Conservation (phyloP, 2,888 invertebrate genomes). For the Sarcophaga caerulescens region DNA sequence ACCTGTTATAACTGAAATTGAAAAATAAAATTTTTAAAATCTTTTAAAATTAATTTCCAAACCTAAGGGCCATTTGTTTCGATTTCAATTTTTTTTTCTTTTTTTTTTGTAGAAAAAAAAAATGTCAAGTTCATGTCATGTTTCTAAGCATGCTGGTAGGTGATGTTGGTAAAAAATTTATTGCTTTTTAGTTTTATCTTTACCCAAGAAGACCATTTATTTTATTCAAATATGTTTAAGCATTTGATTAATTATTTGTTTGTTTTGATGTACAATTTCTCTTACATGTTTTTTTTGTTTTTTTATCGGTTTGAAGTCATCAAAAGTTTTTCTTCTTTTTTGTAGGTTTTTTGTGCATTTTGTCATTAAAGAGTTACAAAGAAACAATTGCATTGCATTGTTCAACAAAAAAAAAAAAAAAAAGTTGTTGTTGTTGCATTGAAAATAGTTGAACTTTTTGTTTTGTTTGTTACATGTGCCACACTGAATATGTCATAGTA, state of each 20-base stretch:
- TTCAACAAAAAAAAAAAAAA: background rate
- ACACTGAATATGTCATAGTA: background rate
- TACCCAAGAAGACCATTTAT: background rate
- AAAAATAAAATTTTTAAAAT: too few species aligned
- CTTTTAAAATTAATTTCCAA: too few species aligned
- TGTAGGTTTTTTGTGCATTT: conserved; percentile 36
- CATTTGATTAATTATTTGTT: background rate
- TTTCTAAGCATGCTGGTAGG: background rate
- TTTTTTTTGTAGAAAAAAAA: background rate
- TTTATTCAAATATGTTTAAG: background rate
- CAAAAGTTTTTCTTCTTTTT: background rate
- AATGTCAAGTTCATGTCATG: background rate
- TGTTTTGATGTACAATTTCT: background rate
- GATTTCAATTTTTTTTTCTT: too few species aligned
- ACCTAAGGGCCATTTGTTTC: too few species aligned
- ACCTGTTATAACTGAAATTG: too few species aligned
- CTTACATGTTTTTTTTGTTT: background rate
- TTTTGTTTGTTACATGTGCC: background rate
- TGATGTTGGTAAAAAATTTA: background rate
- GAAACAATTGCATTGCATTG: background rate
- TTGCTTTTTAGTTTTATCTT: background rate
- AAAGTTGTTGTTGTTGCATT: background rate
- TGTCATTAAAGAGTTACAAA: conserved; percentile 14
- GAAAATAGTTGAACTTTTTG: background rate
- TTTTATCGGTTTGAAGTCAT: conserved; percentile 12